Base-by-base conservation (phyloP, 2,888 invertebrate species). In the Callyntrura guangdongensis region DNA sequence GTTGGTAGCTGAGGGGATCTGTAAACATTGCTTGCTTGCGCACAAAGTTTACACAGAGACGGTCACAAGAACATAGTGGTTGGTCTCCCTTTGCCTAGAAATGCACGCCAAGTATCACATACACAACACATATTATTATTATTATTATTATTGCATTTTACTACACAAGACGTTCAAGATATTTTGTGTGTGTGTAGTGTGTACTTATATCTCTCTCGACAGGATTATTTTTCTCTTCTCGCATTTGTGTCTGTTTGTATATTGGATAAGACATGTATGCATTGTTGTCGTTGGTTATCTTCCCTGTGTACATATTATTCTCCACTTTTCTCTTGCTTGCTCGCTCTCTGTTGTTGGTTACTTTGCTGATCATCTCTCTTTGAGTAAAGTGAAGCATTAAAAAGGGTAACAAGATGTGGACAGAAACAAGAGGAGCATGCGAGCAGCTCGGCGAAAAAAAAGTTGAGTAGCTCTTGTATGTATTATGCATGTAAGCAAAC, bases 361-460 rank as follows among this genome's bases (percentile, higher is more conserved):
- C 47, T 64, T 61, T 64, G n/a, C 47, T 27, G 25, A 67, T 84
- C 49, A 36, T 36, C 59, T 74, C 20, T 45, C n/a, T n/a, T n/a
- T 69, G n/a, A 45, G 47, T 12, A 86, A 74, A 86, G 86, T 86
- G 59, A 86, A 81, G 85, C 56, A 69, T 85, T 67, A 64, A 81
- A 85, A 77, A 56, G 45, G 61, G 85, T 90, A 90, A 90, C 90
- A 81, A 90, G 90, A 90, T 56, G 90, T 72, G 69, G 90, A 85
- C 85, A 79, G 83, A 86, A 49, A 84, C 22, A 61, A 69, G 14
- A 74, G 74, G 74, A 74, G 74, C 74, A 74, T 74, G 74, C 74
- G 49, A 74, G 74, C 20, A 36, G 45, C 17, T 69, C 5, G 74
- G 11, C 12, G n/a, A n/a, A n/a, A n/a, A n/a, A n/a, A n/a, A 14